phyloP scores from a whole-genome alignment of 2,888 invertebrate species.

The Bombylius major region DNA sequence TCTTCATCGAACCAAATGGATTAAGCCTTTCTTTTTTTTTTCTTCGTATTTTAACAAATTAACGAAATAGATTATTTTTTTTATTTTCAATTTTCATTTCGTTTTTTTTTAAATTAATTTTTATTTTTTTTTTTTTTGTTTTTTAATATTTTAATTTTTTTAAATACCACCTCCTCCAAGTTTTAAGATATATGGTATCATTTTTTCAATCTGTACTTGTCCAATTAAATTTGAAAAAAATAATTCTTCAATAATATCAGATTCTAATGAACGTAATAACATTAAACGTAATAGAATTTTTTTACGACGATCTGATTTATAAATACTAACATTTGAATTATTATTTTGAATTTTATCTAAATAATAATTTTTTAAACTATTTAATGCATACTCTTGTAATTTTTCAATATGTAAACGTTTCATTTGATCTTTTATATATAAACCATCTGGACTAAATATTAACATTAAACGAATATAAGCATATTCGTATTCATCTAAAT shows the following conservation, averaged over 20 bases:
- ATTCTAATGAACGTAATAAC: conserved; percentile 57
- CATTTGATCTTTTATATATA: conserved; percentile 23
- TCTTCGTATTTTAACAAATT: too few relatives aligned
- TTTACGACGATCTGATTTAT: conserved; percentile 41
- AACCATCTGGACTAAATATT: conserved; percentile 65
- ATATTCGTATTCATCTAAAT: conserved; percentile 72
- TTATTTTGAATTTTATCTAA: neutral
- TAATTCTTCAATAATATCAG: conserved; percentile 72
- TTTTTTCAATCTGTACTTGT: conserved; percentile 87
- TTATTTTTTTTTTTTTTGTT: neutral
- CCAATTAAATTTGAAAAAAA: conserved; percentile 88
- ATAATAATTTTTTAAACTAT: conserved; percentile 37
- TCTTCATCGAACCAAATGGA: too few relatives aligned
- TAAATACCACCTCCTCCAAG: conserved; percentile 23
- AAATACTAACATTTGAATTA: neutral
- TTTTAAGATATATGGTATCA: conserved; percentile 81
- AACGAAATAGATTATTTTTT: too few relatives aligned
- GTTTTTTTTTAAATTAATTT: too few relatives aligned
- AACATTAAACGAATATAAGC: conserved; percentile 77
- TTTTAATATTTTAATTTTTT: neutral
- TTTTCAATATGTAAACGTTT: conserved; percentile 41
- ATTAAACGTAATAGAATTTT: conserved; percentile 45
- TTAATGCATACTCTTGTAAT: conserved; percentile 49
- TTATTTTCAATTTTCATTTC: too few relatives aligned
- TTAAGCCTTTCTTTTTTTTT: too few relatives aligned